phyloP scores from a whole-genome alignment of 2,888 invertebrate genomes.

The Opisthograptis luteolata region DNA sequence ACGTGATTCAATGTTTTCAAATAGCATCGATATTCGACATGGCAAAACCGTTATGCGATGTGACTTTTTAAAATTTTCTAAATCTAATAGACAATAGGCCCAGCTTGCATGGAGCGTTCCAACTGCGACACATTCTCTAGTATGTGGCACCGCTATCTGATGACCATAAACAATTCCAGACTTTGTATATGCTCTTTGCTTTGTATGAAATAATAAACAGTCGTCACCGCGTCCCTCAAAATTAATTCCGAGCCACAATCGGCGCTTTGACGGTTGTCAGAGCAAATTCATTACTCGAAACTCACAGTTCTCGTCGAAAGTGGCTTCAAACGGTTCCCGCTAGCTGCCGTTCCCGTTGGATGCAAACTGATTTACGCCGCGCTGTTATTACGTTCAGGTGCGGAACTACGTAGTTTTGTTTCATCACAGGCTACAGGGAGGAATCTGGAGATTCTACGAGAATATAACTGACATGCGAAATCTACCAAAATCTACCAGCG shows the following conservation, averaged over 20 bases:
- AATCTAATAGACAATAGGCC: too few relatives aligned
- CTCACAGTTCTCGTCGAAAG: conserved; percentile 29
- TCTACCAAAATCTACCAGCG: too few relatives aligned
- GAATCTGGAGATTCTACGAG: conserved; percentile 4
- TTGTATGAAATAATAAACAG: conserved; percentile 4
- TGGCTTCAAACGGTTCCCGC: conserved; percentile 34
- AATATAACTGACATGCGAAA: too few relatives aligned
- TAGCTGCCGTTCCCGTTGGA: conserved; percentile 13
- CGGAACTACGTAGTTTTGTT: conserved; percentile 72
- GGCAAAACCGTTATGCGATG: too few relatives aligned
- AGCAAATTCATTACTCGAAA: conserved; percentile 27
- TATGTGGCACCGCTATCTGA: too few relatives aligned
- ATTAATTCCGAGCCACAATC: conserved; percentile 29
- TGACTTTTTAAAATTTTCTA: too few relatives aligned
- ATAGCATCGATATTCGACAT: too few relatives aligned
- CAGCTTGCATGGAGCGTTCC: too few relatives aligned
- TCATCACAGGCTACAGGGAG: conserved; percentile 45
- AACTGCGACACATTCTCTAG: too few relatives aligned
- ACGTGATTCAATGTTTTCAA: too few relatives aligned
- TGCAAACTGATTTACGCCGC: conserved; percentile 69
- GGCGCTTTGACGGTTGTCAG: conserved; percentile 21
- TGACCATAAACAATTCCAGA: too few relatives aligned
- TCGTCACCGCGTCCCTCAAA: conserved; percentile 15
- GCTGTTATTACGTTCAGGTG: conserved; percentile 76
- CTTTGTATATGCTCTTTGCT: too few relatives aligned